Evolutionary conservation across 1,140 invertebrate species (phyloP).

Genomic region (Drosophila funebris): DNA sequence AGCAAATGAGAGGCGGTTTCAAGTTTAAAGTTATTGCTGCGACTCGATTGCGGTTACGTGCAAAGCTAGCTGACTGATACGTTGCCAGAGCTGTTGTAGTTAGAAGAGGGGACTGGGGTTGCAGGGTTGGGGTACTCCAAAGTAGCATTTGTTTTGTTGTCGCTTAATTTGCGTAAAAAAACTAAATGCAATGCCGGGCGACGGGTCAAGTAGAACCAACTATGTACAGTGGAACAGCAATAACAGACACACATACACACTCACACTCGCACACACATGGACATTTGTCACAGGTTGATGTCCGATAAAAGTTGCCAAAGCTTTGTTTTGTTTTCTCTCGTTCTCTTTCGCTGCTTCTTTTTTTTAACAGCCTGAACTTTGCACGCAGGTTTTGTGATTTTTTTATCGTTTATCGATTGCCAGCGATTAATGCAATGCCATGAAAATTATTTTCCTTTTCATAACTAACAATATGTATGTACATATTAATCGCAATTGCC

Average conservation of each 20-base stretch:
- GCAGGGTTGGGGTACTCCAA: background rate
- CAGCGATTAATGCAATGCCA: constrained; percentile 35
- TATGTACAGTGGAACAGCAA: constrained; percentile 35
- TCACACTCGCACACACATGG: background rate
- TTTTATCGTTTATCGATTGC: constrained; percentile 53
- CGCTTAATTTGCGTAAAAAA: constrained; percentile 54
- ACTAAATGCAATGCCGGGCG: constrained; percentile 58
- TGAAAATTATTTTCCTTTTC: constrained; percentile 41
- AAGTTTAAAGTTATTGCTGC: constrained; percentile 56
- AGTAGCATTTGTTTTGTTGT: constrained; percentile 33
- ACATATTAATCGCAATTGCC: constrained; percentile 22
- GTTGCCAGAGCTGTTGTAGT: background rate
- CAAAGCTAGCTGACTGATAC: constrained; percentile 16
- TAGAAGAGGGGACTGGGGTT: background rate
- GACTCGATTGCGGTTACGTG: constrained; percentile 45
- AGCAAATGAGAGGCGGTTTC: background rate
- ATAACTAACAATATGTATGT: background rate
- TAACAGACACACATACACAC: constrained; percentile 13
- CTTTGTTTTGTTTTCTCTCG: constrained; percentile 16
- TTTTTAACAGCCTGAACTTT: constrained; percentile 55
- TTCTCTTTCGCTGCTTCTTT: constrained; percentile 14
- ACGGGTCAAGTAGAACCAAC: constrained; percentile 67
- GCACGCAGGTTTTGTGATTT: constrained; percentile 32
- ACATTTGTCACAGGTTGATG: constrained; percentile 65
- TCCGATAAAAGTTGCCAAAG: constrained; percentile 71